Evolutionary conservation across 1,140 invertebrate species (phyloP).

Genomic region (Amphibalanus amphitrite): DNA sequence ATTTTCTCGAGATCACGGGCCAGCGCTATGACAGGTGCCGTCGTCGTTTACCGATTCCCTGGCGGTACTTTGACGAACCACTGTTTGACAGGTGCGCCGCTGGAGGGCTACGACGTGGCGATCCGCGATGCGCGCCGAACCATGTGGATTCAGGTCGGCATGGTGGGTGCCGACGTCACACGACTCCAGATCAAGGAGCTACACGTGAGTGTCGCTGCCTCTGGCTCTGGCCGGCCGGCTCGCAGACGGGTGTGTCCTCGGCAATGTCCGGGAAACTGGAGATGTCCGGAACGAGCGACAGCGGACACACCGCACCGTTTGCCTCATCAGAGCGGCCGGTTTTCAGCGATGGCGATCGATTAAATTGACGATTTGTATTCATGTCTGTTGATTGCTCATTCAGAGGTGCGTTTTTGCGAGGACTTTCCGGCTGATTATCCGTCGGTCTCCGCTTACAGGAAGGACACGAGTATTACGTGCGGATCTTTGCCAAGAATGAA

Average conservation of each 20-base stretch:
- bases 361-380: too few relatives aligned
- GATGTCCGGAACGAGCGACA: too few relatives aligned
- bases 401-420: too few relatives aligned
- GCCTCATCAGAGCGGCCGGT: too few relatives aligned
- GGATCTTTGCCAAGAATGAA: slow-evolving; percentile 86
- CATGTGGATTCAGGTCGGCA: slow-evolving; percentile 91
- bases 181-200: slow-evolving; percentile 66
- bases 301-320: too few relatives aligned
- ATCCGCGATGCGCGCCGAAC: slow-evolving; percentile 77
- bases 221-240: background rate
- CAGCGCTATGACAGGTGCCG: too few relatives aligned
- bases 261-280: too few relatives aligned
- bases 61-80: background rate
- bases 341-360: too few relatives aligned
- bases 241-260: background rate
- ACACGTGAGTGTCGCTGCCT: slow-evolving; percentile 37
- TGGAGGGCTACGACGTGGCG: slow-evolving; percentile 80
- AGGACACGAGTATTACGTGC: slow-evolving; percentile 69
- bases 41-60: too few relatives aligned
- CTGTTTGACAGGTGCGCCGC: slow-evolving; percentile 44
- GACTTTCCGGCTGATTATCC: background rate
- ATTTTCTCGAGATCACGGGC: too few relatives aligned
- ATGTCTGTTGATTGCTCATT: too few relatives aligned
- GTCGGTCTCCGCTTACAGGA: slow-evolving; percentile 34
- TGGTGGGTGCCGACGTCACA: slow-evolving; percentile 59